These are phyloP conservation scores for Portunus trituberculatus DNA, from an alignment of 1,140 invertebrate species.

Conservation along the genomic window DNA sequence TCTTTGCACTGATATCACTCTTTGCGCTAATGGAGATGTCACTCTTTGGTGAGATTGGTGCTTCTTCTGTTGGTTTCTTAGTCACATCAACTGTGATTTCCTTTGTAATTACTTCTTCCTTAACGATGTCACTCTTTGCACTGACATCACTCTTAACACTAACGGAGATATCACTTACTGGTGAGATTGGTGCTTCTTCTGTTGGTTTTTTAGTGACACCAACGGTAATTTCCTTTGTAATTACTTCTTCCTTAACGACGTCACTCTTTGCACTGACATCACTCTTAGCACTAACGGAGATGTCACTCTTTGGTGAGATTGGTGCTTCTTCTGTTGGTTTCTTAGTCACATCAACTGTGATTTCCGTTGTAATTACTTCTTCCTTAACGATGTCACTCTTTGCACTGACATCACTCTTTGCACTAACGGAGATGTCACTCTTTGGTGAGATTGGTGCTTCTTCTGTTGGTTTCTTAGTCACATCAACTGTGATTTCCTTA, in stretches of 20 bases:
- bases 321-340: conserved; percentile 15
- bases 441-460: conserved; percentile 46
- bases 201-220: conserved; percentile 58
- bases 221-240: not conserved
- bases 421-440: conserved; percentile 63
- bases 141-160: conserved; percentile 61
- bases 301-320: conserved; percentile 60
- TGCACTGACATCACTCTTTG: conserved; percentile 24
- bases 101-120: conserved; percentile 18
- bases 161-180: conserved; percentile 64
- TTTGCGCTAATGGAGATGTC: conserved; percentile 41
- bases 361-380: not conserved
- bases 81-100: conserved; percentile 18
- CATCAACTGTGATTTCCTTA: conserved; percentile 25
- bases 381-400: conserved; percentile 53
- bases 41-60: conserved; percentile 44
- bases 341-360: conserved; percentile 50
- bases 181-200: conserved; percentile 74
- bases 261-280: conserved; percentile 30
- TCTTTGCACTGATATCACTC: not conserved
- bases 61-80: conserved; percentile 39
- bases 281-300: conserved; percentile 57
- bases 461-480: conserved; percentile 3
- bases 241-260: not conserved
- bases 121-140: not conserved